A percentile compares a stretch with the other conserved stretches of the same genome.
phyloP scores from a whole-genome alignment of 2,888 invertebrate species.

The Drosophila nigricruria region DNA sequence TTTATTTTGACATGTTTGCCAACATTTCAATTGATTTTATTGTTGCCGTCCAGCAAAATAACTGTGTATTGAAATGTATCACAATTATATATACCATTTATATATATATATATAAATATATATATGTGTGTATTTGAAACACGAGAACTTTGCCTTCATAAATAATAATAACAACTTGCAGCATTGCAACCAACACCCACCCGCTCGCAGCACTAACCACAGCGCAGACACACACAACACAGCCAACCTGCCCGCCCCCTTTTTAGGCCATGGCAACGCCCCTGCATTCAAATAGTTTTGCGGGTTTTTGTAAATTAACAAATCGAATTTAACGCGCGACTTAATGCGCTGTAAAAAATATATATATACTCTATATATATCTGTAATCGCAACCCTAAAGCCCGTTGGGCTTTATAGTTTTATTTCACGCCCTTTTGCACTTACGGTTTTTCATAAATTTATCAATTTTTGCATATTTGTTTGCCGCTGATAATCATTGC shows the following conservation, averaged over 20 bases:
- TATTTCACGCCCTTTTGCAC: conserved; percentile 61
- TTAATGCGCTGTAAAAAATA: conserved; percentile 27
- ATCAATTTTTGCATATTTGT: conserved; percentile 73
- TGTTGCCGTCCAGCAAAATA: conserved; percentile 66
- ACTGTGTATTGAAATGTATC: conserved; percentile 74
- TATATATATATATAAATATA: background rate
- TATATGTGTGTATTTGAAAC: conserved; percentile 60
- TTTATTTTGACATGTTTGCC: conserved; percentile 85
- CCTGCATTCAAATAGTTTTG: conserved; percentile 77
- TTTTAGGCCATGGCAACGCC: conserved; percentile 24
- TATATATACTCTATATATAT: background rate
- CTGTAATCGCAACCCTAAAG: background rate
- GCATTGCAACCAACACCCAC: conserved; percentile 8
- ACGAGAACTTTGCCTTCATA: conserved; percentile 68
- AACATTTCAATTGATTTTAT: conserved; percentile 85
- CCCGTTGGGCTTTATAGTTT: conserved; percentile 53
- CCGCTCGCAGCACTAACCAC: conserved; percentile 46
- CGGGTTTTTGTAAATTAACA: conserved; percentile 83
- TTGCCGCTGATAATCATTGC: no score
- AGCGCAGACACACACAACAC: conserved; percentile 64
- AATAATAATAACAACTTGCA: conserved; percentile 77
- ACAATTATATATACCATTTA: conserved; percentile 64
- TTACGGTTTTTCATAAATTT: conserved; percentile 61
- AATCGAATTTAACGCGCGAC: conserved; percentile 80
- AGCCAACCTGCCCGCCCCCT: conserved; percentile 16